Conservation (phyloP, 1,140 invertebrate genomes). For the Lordiphosa clarofinis region DNA sequence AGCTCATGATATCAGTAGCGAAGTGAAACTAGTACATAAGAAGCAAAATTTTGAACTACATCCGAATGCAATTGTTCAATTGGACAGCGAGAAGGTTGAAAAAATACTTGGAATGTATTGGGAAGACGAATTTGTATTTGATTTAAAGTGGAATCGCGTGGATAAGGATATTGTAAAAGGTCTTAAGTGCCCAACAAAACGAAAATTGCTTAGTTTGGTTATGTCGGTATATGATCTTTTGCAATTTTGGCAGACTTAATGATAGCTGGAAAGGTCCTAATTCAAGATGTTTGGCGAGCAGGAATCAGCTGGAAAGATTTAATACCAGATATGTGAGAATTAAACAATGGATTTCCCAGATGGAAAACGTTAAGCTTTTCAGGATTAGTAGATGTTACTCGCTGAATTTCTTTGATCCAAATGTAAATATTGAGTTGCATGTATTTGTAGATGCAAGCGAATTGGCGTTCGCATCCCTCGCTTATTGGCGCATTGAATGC, state of each 20-base stretch:
- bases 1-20: neutral
- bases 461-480: neutral
- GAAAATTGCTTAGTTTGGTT: neutral
- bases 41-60: neutral
- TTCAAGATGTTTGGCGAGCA: conserved; percentile 5
- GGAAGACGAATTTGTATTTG: neutral
- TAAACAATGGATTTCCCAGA: too few species aligned
- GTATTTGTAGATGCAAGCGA: neutral
- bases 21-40: neutral
- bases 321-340: too few species aligned
- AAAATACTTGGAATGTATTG: neutral
- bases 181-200: too few species aligned
- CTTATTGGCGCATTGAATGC: neutral
- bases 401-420: too few species aligned
- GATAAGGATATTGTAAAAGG: too few species aligned
- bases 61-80: neutral
- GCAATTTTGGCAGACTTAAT: conserved; percentile 9
- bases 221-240: conserved; percentile 4
- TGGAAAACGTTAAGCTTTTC: too few species aligned
- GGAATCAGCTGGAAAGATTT: conserved; percentile 8
- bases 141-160: too few species aligned
- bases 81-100: neutral
- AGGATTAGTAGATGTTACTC: too few species aligned
- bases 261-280: conserved; percentile 6
- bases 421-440: too few species aligned